A percentile compares a stretch with the other conserved stretches of the same genome.
Evolutionary conservation across 2,797 vertebrate species (phyloP).

Genomic region (Chelidonichthys spinosus): DNA sequence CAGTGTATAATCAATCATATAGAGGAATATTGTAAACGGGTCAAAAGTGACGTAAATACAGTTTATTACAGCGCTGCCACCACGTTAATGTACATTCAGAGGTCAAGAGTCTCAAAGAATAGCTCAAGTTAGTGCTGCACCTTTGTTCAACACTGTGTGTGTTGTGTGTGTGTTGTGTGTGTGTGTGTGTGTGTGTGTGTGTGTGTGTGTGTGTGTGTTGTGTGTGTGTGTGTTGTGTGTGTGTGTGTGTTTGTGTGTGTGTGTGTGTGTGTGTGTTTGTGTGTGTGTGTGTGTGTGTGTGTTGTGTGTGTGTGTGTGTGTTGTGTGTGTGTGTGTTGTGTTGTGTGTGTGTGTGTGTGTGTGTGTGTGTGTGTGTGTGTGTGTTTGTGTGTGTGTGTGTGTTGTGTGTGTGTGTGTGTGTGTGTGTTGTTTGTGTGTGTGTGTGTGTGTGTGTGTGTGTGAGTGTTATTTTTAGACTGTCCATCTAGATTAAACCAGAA

Average conservation of each 20-base stretch:
- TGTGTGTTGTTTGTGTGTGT: too few relatives aligned
- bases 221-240: too few relatives aligned
- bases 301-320: background rate
- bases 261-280: background rate
- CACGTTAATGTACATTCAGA: background rate
- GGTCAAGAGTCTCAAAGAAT: background rate
- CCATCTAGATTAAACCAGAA: constrained; percentile 28
- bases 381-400: too few relatives aligned
- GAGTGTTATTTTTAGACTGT: constrained; percentile 56
- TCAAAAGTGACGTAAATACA: background rate
- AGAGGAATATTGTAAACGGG: background rate
- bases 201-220: too few relatives aligned
- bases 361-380: too few relatives aligned
- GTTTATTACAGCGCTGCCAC: background rate
- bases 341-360: too few relatives aligned
- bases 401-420: too few relatives aligned
- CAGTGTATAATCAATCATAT: background rate
- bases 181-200: background rate
- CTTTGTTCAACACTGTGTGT: background rate
- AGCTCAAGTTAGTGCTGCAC: background rate
- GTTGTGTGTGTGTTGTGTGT: background rate
- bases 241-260: constrained; percentile 13
- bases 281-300: background rate
- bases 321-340: constrained; percentile 14
- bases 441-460: background rate